Evolutionary conservation across 1,140 invertebrate genomes (phyloP).

Genomic region (Bombus sibiricus): DNA sequence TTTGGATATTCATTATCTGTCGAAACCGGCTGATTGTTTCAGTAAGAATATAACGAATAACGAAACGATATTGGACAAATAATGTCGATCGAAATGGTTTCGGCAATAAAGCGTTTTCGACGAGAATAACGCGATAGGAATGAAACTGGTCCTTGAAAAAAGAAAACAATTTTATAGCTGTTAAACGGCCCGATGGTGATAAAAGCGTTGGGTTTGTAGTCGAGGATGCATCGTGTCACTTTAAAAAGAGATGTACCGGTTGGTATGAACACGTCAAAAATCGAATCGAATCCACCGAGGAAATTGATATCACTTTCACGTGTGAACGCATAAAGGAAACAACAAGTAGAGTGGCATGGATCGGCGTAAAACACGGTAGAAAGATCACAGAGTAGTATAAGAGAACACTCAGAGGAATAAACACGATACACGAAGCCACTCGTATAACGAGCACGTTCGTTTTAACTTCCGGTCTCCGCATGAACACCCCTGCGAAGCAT

Average conservation of each 20-base stretch:
- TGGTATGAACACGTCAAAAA: conserved; percentile 7
- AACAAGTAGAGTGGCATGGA: not conserved
- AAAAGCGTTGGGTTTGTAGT: not conserved
- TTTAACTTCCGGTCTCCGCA: not conserved
- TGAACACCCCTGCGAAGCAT: conserved; percentile 11
- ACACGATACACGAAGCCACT: conserved; percentile 38
- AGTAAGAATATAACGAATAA: not conserved
- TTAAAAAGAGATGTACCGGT: not conserved
- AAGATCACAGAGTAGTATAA: conserved; percentile 3
- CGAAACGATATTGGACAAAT: not conserved
- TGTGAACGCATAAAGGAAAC: conserved; percentile 20
- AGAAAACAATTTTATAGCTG: not conserved
- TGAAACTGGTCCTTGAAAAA: not conserved
- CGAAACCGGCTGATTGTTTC: not conserved
- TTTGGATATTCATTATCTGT: not conserved
- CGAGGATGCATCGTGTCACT: not conserved
- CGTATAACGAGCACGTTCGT: conserved; percentile 50
- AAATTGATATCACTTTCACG: conserved; percentile 40
- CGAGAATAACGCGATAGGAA: not conserved
- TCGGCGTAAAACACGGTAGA: not conserved
- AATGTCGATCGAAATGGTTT: not conserved
- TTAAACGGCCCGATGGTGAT: not conserved
- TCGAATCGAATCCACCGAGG: not conserved
- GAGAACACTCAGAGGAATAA: conserved; percentile 48
- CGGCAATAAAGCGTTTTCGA: not conserved